Percentiles rank a stretch among this genome's conserved stretches.
These are phyloP conservation scores for Antennarius maculatus DNA, from an alignment of 2,797 vertebrate species.

Conservation along the genomic window DNA sequence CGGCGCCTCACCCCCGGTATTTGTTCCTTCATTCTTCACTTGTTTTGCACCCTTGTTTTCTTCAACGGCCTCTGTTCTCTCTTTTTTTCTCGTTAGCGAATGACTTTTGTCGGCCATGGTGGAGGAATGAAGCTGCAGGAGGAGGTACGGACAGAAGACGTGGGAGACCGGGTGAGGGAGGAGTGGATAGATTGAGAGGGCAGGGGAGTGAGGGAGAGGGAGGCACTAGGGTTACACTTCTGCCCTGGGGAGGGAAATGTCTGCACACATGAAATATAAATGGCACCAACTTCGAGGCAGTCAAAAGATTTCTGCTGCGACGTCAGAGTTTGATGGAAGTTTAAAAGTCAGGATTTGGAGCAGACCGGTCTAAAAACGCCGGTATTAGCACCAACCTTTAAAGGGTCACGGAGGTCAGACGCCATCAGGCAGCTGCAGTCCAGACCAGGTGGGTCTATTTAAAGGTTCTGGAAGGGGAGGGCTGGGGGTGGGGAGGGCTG, in stretches of 20 bases:
- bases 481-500: background rate
- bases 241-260: no score
- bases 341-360: background rate
- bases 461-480: conserved; percentile 33
- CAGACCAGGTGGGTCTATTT: conserved; percentile 60
- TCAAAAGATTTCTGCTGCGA: no score
- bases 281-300: no score
- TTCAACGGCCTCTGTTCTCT: conserved; percentile 41
- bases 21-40: conserved; percentile 32
- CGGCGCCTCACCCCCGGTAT: conserved; percentile 13
- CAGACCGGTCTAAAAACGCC: conserved; percentile 50
- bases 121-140: background rate
- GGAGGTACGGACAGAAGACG: background rate
- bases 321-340: background rate
- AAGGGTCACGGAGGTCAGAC: conserved; percentile 42
- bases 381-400: conserved; percentile 24
- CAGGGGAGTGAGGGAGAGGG: background rate
- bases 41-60: conserved; percentile 26
- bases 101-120: conserved; percentile 74
- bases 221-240: background rate
- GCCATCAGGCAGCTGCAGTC: conserved; percentile 65
- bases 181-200: conserved; percentile 22
- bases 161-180: conserved; percentile 1
- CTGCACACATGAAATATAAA: no score
- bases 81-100: conserved; percentile 48